Evolutionary conservation across 2,888 invertebrate species (phyloP).

Genomic region (Ecdyonurus torrentis): DNA sequence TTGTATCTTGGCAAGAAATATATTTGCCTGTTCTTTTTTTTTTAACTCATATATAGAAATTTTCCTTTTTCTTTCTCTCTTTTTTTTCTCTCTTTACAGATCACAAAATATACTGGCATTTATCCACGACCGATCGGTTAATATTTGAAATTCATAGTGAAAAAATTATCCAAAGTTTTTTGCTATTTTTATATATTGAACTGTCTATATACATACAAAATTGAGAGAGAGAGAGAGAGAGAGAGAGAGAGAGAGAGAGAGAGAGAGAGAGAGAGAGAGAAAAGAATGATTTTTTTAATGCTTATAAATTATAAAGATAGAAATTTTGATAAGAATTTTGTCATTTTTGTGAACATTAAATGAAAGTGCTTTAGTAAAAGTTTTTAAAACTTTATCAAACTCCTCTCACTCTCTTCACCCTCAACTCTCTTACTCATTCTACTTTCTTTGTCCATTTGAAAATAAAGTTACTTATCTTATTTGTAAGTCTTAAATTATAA

Average conservation of each 20-base stretch:
- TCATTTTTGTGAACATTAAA: neutral
- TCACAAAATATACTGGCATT: neutral
- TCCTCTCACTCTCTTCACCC: too few species aligned
- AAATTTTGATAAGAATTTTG: neutral
- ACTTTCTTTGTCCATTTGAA: neutral
- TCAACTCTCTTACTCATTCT: too few species aligned
- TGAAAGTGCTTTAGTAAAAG: neutral
- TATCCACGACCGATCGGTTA: neutral
- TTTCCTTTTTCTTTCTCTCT: neutral
- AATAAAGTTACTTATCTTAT: neutral
- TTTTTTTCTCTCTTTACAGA: neutral
- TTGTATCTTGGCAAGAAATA: neutral
- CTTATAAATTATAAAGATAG: neutral
- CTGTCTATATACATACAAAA: too few species aligned
- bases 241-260: too few species aligned
- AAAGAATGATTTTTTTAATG: neutral
- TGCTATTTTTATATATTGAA: too few species aligned
- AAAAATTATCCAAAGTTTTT: neutral
- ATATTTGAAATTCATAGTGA: neutral
- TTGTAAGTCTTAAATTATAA: neutral
- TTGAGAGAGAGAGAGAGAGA: too few species aligned
- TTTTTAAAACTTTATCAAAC: slow-evolving; percentile 1
- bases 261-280: too few species aligned
- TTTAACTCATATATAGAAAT: too few species aligned
- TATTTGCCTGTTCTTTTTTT: too few species aligned